Base-by-base conservation (phyloP, 2,888 invertebrate genomes). In the Euzophera pinguis region DNA sequence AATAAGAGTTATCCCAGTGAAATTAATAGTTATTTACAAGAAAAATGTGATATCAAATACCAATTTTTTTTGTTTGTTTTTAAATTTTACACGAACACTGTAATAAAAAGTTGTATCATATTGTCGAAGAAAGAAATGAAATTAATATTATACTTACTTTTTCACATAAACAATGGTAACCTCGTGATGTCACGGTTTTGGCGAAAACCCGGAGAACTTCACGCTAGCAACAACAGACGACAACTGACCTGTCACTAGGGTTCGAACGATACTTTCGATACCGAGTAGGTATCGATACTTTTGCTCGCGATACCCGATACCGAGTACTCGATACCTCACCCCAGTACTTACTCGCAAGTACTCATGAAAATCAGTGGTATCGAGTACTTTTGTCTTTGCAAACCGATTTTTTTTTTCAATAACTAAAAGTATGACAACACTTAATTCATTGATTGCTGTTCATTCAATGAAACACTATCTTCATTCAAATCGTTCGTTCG, bases 301-400 rank as follows among this genome's bases (percentile, higher is more conserved):
- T 39, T 39, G 16, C 16, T 16, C 14, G 34, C 47, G 34, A 47
- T 47, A 47, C 47, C 34, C 35, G 47, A 47, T 47, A 47, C 47
- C 35, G 35, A 47, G 47, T 47, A 47, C 47, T 47, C 35, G 47
- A 47, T 47, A 14, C 47, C 16, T 34, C 47, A 47, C 32, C 34
- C 47, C 16, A 34, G 34, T 39, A 39, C 32, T 45, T 34, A 47
- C 47, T 47, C 47, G 47, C 47, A 47, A 47, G 47, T 47, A 47
- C 17, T 43, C n/a, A 10, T 34, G 35, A 17, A 16, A 35, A 47
- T 35, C 35, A 12, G 10, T 27, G 45, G 47, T 34, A 47, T 47
- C 47, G 47, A 47, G 35, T 47, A 47, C 27, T 32, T 27, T 45
- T 43, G 42, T 43, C 32, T 32, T 32, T 32, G 32, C 32, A 32